Base-by-base conservation (phyloP, 2,113 vertebrate species). In the Onychostoma macrolepis region DNA sequence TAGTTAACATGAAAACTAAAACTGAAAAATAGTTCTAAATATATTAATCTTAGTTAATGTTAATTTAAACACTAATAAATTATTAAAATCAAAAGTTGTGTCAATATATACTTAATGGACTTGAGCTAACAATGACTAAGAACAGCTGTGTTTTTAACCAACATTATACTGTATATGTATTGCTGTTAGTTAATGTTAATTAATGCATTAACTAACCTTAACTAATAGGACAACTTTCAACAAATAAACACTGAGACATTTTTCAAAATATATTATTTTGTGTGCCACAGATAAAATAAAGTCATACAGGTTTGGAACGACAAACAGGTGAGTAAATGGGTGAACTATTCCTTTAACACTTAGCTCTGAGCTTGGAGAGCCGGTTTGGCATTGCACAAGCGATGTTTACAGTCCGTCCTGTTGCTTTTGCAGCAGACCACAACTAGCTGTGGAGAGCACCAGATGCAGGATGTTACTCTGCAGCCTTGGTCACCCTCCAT, bases 351-450 rank as follows among this genome's bases (percentile, higher is more conserved):
- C 8, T 67, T 65, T 38, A 85, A 26, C 50, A 75, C 71, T 3
- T 19, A 41, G 28, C 48, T 61, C 63, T 75, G 58, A 69, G n/a
- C 48, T 67, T 13, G 41, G 7, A 33, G 43, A 58, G 17, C 28
- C 65, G 6, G 58, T 26, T 90, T 85, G 84, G 80, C 80, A 84
- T 58, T 24, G 58, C 69, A 84, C 61, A 15, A 19, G 56, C 30
- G 84, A 43, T 88, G 85, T 88, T 88, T 83, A 87, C 61, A 36
- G 79, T 85, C 86, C 86, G 17, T 80, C 83, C 53, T 84, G 48
- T 89, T 85, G 86, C 80, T 67, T 80, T 83, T 87, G 65, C 86
- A 74, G 67, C 79, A 48, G 86, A 86, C 80, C 88, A 85, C 69
- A 84, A 84, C 85, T 80, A 87, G 86, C n/a, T 26, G 58, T 78